Evolutionary conservation across 1,140 invertebrate genomes (phyloP).

Genomic region (Diuraphis noxia): DNA sequence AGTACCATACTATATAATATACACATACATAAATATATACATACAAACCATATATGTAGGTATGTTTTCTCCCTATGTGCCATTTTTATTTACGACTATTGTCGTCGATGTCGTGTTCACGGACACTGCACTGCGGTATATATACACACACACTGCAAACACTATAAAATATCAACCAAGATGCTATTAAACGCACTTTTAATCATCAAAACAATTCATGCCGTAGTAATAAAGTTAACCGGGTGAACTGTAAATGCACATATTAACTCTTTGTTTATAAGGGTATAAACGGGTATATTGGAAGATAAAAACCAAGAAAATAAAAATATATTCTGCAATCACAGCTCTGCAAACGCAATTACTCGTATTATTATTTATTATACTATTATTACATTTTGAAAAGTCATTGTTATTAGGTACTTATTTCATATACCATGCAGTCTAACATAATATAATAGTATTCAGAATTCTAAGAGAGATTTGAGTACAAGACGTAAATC

Average conservation of each 20-base stretch:
- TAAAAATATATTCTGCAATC: background rate
- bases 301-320: constrained; percentile 15
- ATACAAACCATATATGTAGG: background rate
- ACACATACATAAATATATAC: background rate
- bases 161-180: background rate
- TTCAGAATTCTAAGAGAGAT: background rate
- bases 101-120: background rate
- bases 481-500: background rate
- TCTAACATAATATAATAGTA: background rate
- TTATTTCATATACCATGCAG: background rate
- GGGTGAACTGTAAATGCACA: background rate
- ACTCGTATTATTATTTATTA: background rate
- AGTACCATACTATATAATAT: background rate
- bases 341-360: background rate
- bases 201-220: constrained; percentile 34
- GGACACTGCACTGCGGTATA: background rate
- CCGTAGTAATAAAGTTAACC: background rate
- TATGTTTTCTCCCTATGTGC: background rate
- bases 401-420: background rate
- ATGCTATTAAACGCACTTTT: constrained; percentile 21
- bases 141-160: constrained; percentile 4
- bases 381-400: background rate
- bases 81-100: constrained; percentile 23
- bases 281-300: background rate
- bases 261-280: background rate